These are phyloP conservation scores for Atherinomorus stipes DNA, from an alignment of 2,113 vertebrate species.

Conservation along the genomic window DNA sequence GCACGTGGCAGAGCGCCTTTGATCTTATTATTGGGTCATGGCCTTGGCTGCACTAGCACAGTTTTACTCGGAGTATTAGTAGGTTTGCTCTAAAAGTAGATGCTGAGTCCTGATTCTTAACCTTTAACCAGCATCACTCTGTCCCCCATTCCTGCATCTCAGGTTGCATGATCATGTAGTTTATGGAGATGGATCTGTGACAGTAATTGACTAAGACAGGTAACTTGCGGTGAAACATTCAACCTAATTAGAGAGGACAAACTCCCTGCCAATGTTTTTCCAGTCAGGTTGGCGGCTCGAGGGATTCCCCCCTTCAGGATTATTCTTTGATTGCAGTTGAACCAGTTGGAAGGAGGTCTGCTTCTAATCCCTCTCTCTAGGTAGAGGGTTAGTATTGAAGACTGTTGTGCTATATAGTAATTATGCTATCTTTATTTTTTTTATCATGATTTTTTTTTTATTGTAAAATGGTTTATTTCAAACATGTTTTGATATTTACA, in stretches of 20 bases:
- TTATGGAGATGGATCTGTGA: background rate
- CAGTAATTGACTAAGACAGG: constrained; percentile 38
- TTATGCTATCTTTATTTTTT: no score
- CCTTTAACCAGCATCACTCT: constrained; percentile 55
- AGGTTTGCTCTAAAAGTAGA: constrained; percentile 80
- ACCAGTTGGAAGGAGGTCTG: constrained; percentile 56
- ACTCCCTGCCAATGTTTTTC: constrained; percentile 21
- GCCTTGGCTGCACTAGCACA: constrained; percentile 75
- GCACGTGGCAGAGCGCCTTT: constrained; percentile 61
- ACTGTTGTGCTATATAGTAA: constrained; percentile 3
- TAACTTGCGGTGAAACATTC: background rate
- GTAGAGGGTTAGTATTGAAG: constrained; percentile 19
- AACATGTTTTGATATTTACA: no score
- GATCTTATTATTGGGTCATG: constrained; percentile 81
- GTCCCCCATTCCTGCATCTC: constrained; percentile 20
- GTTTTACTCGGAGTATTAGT: constrained; percentile 73
- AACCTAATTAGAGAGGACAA: constrained; percentile 37
- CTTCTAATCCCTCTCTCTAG: constrained; percentile 53
- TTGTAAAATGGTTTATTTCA: no score
- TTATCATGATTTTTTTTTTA: no score
- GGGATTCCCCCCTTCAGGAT: constrained; percentile 68
- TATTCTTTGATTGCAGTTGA: constrained; percentile 61
- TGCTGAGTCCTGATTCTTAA: constrained; percentile 75
- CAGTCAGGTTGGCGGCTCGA: constrained; percentile 46
- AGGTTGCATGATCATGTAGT: background rate